phyloP scores from a whole-genome alignment of 1,140 invertebrate species.

The Danaus plexippus region DNA sequence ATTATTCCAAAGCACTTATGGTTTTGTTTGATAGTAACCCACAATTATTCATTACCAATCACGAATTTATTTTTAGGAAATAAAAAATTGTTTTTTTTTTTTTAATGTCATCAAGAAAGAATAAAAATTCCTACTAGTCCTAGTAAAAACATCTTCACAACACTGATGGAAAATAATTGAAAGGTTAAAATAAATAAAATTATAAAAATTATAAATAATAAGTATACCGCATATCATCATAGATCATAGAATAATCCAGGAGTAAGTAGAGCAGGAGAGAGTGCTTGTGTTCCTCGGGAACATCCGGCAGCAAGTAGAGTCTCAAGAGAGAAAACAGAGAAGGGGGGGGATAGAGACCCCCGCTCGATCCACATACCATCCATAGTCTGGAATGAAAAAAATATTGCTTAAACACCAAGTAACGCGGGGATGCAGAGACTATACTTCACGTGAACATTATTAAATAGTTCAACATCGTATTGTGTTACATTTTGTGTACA shows the following conservation, averaged over 20 bases:
- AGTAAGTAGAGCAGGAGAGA: slow-evolving; percentile 85
- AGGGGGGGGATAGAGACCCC: slow-evolving; percentile 85
- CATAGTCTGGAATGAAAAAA: slow-evolving; percentile 69
- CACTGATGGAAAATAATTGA: slow-evolving; percentile 5
- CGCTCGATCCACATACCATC: slow-evolving; percentile 76
- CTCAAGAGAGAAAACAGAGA: slow-evolving; percentile 83
- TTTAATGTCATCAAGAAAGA: too few species aligned
- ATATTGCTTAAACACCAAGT: slow-evolving; percentile 6
- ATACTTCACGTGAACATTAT: too few species aligned
- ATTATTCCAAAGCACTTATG: too few species aligned
- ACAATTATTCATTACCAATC: too few species aligned
- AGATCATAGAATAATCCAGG: slow-evolving; percentile 80
- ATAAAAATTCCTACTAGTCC: too few species aligned
- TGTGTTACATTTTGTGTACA: background rate
- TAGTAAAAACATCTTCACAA: too few species aligned
- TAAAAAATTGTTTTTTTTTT: too few species aligned
- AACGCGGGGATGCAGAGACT: background rate
- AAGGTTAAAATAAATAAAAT: background rate
- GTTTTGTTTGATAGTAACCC: too few species aligned
- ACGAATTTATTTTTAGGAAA: too few species aligned
- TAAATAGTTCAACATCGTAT: too few species aligned
- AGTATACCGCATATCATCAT: slow-evolving; percentile 65
- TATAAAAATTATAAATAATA: slow-evolving; percentile 6
- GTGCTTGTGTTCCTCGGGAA: slow-evolving; percentile 79
- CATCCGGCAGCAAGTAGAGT: slow-evolving; percentile 79